Evolutionary conservation across 2,797 vertebrate species (phyloP).

Genomic region (Dendrocincla fuliginosa): DNA sequence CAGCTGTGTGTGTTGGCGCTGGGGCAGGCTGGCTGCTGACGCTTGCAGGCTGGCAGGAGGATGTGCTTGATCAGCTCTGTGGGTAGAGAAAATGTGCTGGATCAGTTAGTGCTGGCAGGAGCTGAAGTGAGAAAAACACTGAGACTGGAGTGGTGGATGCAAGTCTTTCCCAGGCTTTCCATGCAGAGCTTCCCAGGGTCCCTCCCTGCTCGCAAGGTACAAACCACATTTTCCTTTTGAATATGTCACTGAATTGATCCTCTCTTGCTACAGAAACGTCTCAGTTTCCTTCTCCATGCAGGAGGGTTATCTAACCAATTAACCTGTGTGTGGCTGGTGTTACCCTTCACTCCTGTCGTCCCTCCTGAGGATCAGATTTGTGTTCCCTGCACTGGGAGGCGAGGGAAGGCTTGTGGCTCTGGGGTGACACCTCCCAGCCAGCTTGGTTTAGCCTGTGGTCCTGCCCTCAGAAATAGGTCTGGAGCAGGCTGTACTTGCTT

Average conservation of each 20-base stretch:
- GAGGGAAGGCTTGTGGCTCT: not conserved
- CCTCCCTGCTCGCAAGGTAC: not conserved
- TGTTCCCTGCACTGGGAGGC: fast-evolving
- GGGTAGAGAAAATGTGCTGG: constrained; percentile 41
- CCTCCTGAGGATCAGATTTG: not conserved
- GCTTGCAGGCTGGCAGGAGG: not conserved
- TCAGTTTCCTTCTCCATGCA: fast-evolving
- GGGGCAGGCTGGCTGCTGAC: constrained; percentile 6
- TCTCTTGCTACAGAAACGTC: not conserved
- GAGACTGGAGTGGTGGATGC: not conserved
- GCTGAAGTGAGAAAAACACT: not conserved
- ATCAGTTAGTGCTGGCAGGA: constrained; percentile 19
- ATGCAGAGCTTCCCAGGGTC: not conserved
- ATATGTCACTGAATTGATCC: not conserved
- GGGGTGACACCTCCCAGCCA: not conserved
- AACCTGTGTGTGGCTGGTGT: not conserved
- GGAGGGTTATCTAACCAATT: not conserved
- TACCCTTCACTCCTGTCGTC: not conserved
- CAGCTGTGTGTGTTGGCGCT: not conserved
- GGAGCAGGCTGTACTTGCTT: not conserved
- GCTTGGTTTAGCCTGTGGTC: not conserved
- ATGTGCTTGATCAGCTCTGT: constrained; percentile 36
- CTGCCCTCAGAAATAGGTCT: not conserved
- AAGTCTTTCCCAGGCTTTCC: not conserved
- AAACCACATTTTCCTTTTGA: not conserved